Base-by-base conservation (phyloP, 2,888 invertebrate genomes). In the Andrena dorsata region DNA sequence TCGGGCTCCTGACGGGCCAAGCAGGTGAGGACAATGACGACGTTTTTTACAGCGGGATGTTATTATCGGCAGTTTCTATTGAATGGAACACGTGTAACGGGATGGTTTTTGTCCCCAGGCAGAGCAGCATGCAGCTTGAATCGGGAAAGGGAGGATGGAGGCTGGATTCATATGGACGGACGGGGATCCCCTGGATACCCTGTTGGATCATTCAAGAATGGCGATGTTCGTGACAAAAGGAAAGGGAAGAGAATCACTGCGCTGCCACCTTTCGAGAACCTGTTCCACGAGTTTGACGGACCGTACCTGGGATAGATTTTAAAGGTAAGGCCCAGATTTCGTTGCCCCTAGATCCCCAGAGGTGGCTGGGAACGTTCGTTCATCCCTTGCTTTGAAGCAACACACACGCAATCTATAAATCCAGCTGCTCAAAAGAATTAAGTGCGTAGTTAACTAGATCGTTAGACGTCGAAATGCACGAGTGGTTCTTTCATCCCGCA, bases 141-240 rank as follows among this genome's bases (percentile, higher is more conserved):
- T 7, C 4, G 13, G 73, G 0, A 8, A n/a, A 63, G n/a, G 60
- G 26, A 51, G 23, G 2, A 23, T 7, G 20, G 20, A 56, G 35
- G 47, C 41, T 58, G 60, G 2, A 65, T 2, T 8, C 26, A n/a
- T 1, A 7, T 10, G 20, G 13, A 47, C 26, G 16, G 26, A 32
- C 32, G 32, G 2, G 28, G 61, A 71, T 51, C 30, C 30, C 61
- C 30, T 41, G 30, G 28, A 56, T 30, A 16, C 20, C 35, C 70
- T 53, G 1, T 10, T 23, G 51, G 8, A 64, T 53, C 49, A 60
- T 65, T 65, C 53, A 58, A 30, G 10, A 20, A 20, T n/a, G 51
- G n/a, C 28, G 32, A 7, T 2, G 60, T 16, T 5, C 28, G n/a
- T 10, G 41, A 74, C 60, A 72, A 85, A 68, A 60, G 56, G 61